phyloP scores from a whole-genome alignment of 2,888 invertebrate species.

The Drosophila siamana region DNA sequence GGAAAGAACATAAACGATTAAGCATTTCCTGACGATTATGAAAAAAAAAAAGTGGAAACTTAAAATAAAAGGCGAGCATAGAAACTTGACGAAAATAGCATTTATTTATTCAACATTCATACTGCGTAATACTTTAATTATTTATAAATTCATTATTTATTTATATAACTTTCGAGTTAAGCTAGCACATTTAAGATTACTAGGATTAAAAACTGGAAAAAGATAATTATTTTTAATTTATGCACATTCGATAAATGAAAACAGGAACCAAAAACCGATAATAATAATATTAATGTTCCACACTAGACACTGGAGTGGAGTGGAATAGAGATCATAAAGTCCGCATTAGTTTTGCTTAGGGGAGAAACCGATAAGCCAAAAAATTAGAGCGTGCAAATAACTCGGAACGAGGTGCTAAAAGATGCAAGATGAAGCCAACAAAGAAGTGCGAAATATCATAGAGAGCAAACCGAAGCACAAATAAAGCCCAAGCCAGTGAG shows the following conservation, averaged over 20 bases:
- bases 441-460: constrained; percentile 58
- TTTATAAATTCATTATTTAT: constrained; percentile 1
- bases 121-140: constrained; percentile 1
- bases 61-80: neutral
- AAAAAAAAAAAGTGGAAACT: neutral
- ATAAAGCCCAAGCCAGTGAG: neutral
- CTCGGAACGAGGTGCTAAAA: constrained; percentile 68
- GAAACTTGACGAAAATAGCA: neutral
- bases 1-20: no score
- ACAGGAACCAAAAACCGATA: neutral
- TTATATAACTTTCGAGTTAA: neutral
- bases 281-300: neutral
- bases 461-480: constrained; percentile 26
- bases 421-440: constrained; percentile 53
- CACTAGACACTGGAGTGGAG: neutral
- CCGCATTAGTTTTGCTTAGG: constrained; percentile 30
- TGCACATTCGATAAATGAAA: neutral
- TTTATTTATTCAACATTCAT: neutral
- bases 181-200: neutral
- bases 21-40: neutral
- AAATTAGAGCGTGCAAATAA: constrained; percentile 71
- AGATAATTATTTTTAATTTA: neutral
- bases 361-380: constrained; percentile 48
- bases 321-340: constrained; percentile 2
- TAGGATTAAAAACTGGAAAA: neutral